Conservation (phyloP, 2,888 invertebrate genomes). For the Aleiodes leptofemur region DNA sequence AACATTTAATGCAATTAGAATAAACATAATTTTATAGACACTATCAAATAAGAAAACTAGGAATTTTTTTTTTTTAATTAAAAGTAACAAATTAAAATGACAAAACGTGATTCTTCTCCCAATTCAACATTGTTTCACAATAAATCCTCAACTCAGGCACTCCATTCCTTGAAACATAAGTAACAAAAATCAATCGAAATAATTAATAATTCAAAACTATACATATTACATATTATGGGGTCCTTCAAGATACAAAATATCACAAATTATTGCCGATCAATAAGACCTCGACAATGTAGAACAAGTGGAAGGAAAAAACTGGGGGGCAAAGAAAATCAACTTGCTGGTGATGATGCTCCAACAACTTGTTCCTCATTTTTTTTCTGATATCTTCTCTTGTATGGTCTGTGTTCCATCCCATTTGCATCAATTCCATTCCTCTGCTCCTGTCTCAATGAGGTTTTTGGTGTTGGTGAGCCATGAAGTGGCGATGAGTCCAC, state of each 20-base stretch:
- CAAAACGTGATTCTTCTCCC: not conserved
- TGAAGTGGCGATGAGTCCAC: not conserved
- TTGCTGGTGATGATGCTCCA: slow-evolving; percentile 67
- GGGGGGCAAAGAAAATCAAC: slow-evolving; percentile 51
- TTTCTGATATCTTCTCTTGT: slow-evolving; percentile 65
- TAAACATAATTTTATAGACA: not conserved
- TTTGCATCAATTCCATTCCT: slow-evolving; percentile 64
- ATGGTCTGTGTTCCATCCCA: slow-evolving; percentile 61
- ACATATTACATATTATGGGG: slow-evolving; percentile 4
- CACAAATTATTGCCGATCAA: slow-evolving; percentile 35
- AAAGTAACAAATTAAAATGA: too few species aligned
- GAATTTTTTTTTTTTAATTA: too few species aligned
- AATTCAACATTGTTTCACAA: not conserved
- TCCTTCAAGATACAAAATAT: slow-evolving; percentile 38
- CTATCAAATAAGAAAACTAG: not conserved
- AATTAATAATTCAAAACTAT: not conserved
- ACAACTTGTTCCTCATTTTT: slow-evolving; percentile 65
- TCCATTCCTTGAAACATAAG: not conserved
- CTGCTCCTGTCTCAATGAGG: slow-evolving; percentile 53
- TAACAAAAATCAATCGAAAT: not conserved
- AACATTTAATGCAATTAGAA: slow-evolving; percentile 11
- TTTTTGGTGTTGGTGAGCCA: slow-evolving; percentile 54
- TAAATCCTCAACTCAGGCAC: not conserved
- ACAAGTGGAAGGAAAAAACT: slow-evolving; percentile 13
- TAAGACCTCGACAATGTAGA: not conserved